Conservation (phyloP, 2,113 vertebrate species). For the Neolamprologus falcicula region DNA sequence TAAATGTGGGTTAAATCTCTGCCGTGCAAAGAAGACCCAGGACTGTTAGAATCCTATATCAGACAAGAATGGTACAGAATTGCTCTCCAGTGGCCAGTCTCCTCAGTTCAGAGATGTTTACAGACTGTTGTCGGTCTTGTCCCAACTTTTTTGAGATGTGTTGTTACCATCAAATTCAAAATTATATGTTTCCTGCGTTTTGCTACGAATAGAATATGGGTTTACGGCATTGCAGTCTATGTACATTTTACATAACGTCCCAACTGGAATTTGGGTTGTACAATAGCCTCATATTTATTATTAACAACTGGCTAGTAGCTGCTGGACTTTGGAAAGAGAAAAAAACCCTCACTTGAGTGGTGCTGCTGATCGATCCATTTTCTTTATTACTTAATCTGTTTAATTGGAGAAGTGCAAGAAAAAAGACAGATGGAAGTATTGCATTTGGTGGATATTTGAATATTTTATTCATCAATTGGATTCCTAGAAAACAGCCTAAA, state of each 20-base stretch:
- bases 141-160: not conserved
- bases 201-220: not conserved
- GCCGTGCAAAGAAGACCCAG: not conserved
- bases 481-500: not conserved
- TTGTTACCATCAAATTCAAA: not conserved
- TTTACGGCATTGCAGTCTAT: not conserved
- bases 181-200: fast-evolving
- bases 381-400: not conserved
- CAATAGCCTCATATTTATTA: not conserved
- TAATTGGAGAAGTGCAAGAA: not conserved
- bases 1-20: fast-evolving
- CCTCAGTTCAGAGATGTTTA: not conserved
- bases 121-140: fast-evolving
- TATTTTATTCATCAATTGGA: not conserved
- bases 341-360: not conserved
- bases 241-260: fast-evolving
- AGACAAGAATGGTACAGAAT: not conserved
- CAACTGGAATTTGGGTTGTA: not conserved
- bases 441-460: not conserved
- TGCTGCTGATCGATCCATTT: not conserved
- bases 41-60: not conserved
- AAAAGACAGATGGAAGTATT: not conserved
- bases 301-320: not conserved
- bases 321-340: not conserved
- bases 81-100: not conserved